Base-by-base conservation (phyloP, 1,140 invertebrate species). In the Thalassaphorura encarpata region DNA sequence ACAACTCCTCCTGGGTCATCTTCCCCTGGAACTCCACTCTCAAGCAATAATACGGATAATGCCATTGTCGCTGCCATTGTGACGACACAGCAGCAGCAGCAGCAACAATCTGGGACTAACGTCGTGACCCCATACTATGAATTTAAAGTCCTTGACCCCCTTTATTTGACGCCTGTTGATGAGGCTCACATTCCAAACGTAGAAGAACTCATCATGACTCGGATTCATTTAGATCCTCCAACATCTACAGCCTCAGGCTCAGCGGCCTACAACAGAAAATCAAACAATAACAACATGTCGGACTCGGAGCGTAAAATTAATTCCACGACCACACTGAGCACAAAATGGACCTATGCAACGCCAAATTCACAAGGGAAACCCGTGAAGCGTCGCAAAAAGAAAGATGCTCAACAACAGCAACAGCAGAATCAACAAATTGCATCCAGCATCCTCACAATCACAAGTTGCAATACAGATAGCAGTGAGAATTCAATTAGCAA, bases 131-230 rank as follows among this genome's bases (percentile, higher is more conserved):
- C 45, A 41, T 60, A 60, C 40, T 64, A 61, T 31, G 62, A 64
- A 46, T 36, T 64, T 13, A 64, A 59, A 28, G 50, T 64, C 18
- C 31, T 61, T n/a, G 59, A 64, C 29, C 56, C 55, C 2, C 19
- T 58, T 8, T 60, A 49, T 31, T n/a, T 4, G n/a, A 13, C 49
- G 15, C 46, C n/a, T 4, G 5, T 33, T n/a, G 62, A 63, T 48
- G 62, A 64, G 24, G 40, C 58, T 21, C 54, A 61, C 36, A 58
- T 64, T 27, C 62, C 62, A 31, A 61, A 64, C 52, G 62, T 64
- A 5, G 62, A 61, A 19, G 62, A 64, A 41, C 53, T 64, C 26
- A 64, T 64, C 18, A 64, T 64, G 62, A 64, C 58, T 2, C 31
- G 62, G 21, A 58, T 64, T 36, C 56, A 61, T 36, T 51, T 45